These are phyloP conservation scores for Chaenocephalus aceratus DNA, from an alignment of 2,113 vertebrate genomes.

Conservation along the genomic window DNA sequence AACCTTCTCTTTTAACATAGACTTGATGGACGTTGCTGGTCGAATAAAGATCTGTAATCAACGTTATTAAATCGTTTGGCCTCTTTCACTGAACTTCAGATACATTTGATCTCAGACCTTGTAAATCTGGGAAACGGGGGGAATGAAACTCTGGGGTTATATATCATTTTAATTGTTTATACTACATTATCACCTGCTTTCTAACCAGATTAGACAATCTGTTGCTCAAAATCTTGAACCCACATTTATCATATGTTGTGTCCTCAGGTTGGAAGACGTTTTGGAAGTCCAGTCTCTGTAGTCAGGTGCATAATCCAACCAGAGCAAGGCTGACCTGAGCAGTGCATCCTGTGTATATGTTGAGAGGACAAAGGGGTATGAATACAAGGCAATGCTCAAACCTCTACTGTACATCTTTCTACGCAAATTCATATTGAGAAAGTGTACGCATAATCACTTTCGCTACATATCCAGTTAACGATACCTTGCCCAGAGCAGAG, in stretches of 20 bases:
- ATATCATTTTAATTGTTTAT: no score
- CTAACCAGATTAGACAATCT: no score
- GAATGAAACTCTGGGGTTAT: no score
- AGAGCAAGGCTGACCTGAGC: not conserved
- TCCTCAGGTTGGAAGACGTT: not conserved
- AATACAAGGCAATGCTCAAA: not conserved
- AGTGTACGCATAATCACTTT: conserved; percentile 24
- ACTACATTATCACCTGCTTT: no score
- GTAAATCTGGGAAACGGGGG: no score
- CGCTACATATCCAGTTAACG: conserved; percentile 37
- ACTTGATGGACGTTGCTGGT: no score
- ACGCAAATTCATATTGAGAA: conserved; percentile 43
- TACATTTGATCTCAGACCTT: no score
- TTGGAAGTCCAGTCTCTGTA: not conserved
- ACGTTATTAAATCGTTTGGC: no score
- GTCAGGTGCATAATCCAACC: not conserved
- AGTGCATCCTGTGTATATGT: not conserved
- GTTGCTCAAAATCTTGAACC: no score
- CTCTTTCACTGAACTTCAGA: no score
- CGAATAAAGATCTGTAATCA: no score
- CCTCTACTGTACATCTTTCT: conserved; percentile 15
- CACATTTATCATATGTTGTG: not conserved
- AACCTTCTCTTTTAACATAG: no score
- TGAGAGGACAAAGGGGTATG: conserved; percentile 3
- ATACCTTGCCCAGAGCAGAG: conserved; percentile 34